Percentiles rank a stretch among this genome's conserved stretches.
Conservation (phyloP, 2,113 vertebrate species). For the Meriones unguiculatus region DNA sequence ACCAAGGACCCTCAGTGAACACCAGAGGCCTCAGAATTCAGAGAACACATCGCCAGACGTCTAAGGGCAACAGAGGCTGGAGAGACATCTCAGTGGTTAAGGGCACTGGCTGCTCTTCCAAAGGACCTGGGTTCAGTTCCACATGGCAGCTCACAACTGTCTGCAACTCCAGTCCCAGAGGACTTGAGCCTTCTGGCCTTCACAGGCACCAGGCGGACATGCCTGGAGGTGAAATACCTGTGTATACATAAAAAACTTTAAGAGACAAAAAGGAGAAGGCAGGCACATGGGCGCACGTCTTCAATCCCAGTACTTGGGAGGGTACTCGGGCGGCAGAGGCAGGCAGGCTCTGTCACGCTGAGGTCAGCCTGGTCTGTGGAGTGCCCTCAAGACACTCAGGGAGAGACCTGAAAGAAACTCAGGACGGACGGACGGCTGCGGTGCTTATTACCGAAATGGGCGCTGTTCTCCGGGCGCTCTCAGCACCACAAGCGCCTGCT, state of each 20-base stretch:
- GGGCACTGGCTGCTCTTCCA: not conserved
- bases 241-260: not conserved
- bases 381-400: not conserved
- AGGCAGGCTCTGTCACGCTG: not conserved
- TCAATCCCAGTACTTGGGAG: not conserved
- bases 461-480: not conserved
- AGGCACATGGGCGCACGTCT: not conserved
- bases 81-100: not conserved
- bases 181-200: not conserved
- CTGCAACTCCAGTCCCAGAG: not conserved
- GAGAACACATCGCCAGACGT: not conserved
- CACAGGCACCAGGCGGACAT: not conserved
- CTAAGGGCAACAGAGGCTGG: not conserved
- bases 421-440: not conserved
- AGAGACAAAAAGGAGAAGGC: not conserved
- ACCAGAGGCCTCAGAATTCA: not conserved
- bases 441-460: not conserved
- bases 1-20: not conserved
- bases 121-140: not conserved
- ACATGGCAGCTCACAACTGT: not conserved
- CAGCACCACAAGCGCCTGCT: not conserved
- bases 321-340: not conserved
- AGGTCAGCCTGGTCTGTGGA: not conserved
- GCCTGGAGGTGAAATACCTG: not conserved
- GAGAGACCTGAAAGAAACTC: not conserved